phyloP scores from a whole-genome alignment of 2,113 vertebrate genomes.

The Oreotrochilus melanogaster region DNA sequence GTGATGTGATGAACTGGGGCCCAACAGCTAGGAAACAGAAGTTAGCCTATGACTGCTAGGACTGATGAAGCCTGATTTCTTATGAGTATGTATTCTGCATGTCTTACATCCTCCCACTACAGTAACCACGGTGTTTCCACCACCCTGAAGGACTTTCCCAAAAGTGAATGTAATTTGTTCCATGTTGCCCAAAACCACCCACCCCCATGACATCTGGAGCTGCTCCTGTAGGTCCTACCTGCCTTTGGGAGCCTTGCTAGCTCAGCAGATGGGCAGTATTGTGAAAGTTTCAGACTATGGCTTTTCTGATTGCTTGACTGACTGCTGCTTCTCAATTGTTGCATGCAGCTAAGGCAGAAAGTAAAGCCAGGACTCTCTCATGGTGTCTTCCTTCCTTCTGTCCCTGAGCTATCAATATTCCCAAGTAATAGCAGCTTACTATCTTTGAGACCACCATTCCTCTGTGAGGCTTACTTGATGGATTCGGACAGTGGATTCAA shows the following conservation, averaged over 20 bases:
- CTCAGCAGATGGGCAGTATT: neutral
- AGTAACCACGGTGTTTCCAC: neutral
- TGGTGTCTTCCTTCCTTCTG: neutral
- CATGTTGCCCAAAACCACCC: neutral
- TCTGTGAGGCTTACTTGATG: neutral
- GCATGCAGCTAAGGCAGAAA: neutral
- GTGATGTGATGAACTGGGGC: neutral
- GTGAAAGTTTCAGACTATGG: neutral
- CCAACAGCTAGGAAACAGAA: neutral
- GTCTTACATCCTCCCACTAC: neutral
- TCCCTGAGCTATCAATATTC: neutral
- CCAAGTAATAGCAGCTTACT: neutral
- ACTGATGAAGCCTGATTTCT: neutral
- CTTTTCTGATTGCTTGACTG: neutral
- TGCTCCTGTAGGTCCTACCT: neutral
- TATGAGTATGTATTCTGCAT: accelerated
- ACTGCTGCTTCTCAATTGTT: neutral
- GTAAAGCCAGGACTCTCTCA: neutral
- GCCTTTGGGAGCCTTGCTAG: neutral
- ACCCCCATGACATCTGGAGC: neutral
- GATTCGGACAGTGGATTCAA: neutral
- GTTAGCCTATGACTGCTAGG: neutral
- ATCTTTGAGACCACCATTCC: neutral
- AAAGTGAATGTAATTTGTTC: neutral
- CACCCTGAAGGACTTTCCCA: neutral